Evolutionary conservation across 2,888 invertebrate species (phyloP), one percentile per base, ranked within the genome.

Genomic region (Tortrix viridana): DNA sequence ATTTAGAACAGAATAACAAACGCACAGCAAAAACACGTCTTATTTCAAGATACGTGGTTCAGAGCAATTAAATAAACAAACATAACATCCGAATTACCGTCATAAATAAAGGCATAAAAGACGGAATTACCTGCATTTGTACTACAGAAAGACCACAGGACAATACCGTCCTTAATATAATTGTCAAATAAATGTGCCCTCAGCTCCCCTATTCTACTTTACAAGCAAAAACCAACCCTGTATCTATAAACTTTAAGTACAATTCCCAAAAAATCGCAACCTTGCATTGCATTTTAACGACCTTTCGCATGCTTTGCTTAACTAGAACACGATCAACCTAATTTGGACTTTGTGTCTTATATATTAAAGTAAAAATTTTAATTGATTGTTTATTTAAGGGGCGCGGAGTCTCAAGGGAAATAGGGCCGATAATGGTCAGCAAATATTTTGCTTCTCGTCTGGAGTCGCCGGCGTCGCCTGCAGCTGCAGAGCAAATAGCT

Each of bases 171-270:
- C 64, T 69, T 72, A 71, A 73, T 67, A 65, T 74, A 71, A 72
- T 74, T 72, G 74, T 71, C 71, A 73, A 73, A 73, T 71, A 74
- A 66, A 74, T 66, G 60, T 69, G 49, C 44, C 23, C 44, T 55
- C 18, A 26, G 26, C 26, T 55, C 44, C 52, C 46, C 56, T 32
- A 12, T 48, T 37, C 19, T 48, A 16, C 38, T 43, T 5, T 23
- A 22, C 32, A 41, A 43, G 5, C 6, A 0, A 63, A 43, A 16
- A n/a, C 18, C 41, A 32, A 43, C 52, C 52, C n/a, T 43, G 43
- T 46, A 0, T 0, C 2, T 3, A 7, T 16, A 5, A 0, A 19
- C 0, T 4, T 41, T 47, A 43, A 23, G 18, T 32, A 18, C n/a
- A 37, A n/a, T n/a, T 32, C 53, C 7, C 5, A 9, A 32, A 12